phyloP scores from a whole-genome alignment of 1,140 invertebrate genomes.

The Batillaria attramentaria region DNA sequence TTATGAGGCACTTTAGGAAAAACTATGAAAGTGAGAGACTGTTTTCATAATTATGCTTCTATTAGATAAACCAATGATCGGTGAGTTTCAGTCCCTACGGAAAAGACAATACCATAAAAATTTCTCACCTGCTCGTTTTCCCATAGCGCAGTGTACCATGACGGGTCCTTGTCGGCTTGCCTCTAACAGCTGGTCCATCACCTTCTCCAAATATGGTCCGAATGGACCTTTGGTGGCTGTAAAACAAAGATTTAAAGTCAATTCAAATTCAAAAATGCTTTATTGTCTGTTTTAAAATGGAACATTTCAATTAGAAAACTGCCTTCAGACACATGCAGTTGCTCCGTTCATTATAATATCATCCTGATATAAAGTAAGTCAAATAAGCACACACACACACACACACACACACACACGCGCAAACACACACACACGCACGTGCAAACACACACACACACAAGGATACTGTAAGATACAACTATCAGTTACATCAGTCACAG shows the following conservation, averaged over 20 bases:
- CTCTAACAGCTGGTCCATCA: conserved; percentile 44
- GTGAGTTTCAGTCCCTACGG: neutral
- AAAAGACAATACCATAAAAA: conserved; percentile 17
- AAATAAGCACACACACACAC: too few relatives aligned
- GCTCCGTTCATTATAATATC: neutral
- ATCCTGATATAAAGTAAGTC: conserved; percentile 1
- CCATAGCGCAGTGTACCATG: conserved; percentile 48
- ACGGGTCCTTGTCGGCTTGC: conserved; percentile 50
- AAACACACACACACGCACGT: too few relatives aligned
- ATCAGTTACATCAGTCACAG: too few relatives aligned
- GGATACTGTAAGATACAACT: too few relatives aligned
- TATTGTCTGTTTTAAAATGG: too few relatives aligned
- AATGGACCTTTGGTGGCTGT: conserved; percentile 10
- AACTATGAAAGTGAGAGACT: neutral
- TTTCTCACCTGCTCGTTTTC: conserved; percentile 50
- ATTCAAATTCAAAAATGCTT: too few relatives aligned
- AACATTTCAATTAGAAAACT: too few relatives aligned
- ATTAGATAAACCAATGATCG: neutral
- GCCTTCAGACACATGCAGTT: too few relatives aligned
- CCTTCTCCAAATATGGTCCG: conserved; percentile 32
- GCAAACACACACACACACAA: too few relatives aligned
- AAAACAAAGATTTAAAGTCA: neutral
- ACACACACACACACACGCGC: too few relatives aligned
- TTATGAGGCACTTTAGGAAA: too few relatives aligned
- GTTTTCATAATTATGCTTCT: neutral